Conservation (phyloP, 1,140 invertebrate genomes). For the Steinernema feltiae region DNA sequence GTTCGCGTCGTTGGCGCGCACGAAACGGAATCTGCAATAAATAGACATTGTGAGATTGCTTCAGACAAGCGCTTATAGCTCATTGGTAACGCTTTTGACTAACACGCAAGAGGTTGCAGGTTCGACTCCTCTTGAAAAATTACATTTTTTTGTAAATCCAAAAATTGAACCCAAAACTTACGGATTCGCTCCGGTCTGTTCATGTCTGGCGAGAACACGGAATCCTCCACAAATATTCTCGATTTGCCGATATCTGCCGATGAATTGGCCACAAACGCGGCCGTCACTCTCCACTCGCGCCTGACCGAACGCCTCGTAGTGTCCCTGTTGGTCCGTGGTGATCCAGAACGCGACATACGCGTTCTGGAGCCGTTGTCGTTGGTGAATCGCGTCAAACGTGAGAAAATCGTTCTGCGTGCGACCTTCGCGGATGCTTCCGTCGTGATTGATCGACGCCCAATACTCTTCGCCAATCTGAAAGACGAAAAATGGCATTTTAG, state of each 20-base stretch:
- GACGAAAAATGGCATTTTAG: neutral
- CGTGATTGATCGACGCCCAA: slow-evolving; percentile 2
- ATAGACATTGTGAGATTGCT: too few species aligned
- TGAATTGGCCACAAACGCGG: neutral
- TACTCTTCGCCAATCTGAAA: slow-evolving; percentile 1
- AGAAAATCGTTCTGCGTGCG: neutral
- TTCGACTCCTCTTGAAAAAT: too few species aligned
- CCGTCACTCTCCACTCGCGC: neutral
- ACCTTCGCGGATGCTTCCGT: neutral
- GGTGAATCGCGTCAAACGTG: neutral
- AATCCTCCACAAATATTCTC: neutral
- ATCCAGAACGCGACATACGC: slow-evolving; percentile 6
- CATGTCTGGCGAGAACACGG: neutral
- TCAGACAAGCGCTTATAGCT: too few species aligned
- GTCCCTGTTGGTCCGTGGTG: neutral
- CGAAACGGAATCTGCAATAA: slow-evolving; percentile 6
- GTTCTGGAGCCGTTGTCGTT: neutral
- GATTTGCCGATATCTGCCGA: neutral
- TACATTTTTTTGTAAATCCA: neutral
- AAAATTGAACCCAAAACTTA: neutral
- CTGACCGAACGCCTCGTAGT: neutral
- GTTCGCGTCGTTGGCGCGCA: neutral
- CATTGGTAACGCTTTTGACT: too few species aligned
- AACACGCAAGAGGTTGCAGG: too few species aligned
- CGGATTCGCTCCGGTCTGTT: neutral